Base-by-base conservation (phyloP, 2,113 vertebrate species). In the Corythoichthys intestinalis region DNA sequence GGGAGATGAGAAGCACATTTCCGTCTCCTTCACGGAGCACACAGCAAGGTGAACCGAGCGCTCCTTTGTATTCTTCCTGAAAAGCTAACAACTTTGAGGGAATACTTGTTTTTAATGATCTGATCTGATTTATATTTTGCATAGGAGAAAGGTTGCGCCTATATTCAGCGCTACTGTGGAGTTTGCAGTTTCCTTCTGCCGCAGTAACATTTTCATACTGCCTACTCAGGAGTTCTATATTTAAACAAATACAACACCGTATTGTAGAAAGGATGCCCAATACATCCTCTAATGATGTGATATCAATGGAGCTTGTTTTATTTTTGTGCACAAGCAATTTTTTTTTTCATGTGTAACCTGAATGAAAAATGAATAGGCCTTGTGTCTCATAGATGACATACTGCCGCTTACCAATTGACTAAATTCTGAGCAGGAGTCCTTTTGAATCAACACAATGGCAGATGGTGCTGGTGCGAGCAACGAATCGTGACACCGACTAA, bases 371-470 rank as follows among this genome's bases (percentile, higher is more conserved):
- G 60, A 67, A 67, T 47, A 66, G 81, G 83, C 86, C 80, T 83
- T 74, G 77, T 76, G 77, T 48, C 71, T 67, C 39, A 63, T 35
- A 72, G 44, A 60, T 75, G 66, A 63, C 70, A 61, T 65, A 71
- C 77, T 74, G 76, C 82, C 60, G 71, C 78, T 84, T 82, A 80
- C 80, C 78, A 85, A 75, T 66, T 78, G 53, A 76, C 80, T 85
- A 85, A 87, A 86, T 78, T 74, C 74, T 10, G 58, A 76, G 72
- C 79, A 34, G 80, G 69, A 52, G 78, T 28, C 20, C 20, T 28
- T 28, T 28, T 28, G 20, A 28, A 28, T 71, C 71, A 78, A 67
- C 67, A 65, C 75, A 74, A 66, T 77, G 63, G 74, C 75, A 68
- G 79, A 81, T 78, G 72, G 78, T 69, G 71, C 81, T 79, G 70